These are phyloP conservation scores for Oreohelix idahoensis DNA, from an alignment of 1,140 invertebrate genomes.

Conservation along the genomic window DNA sequence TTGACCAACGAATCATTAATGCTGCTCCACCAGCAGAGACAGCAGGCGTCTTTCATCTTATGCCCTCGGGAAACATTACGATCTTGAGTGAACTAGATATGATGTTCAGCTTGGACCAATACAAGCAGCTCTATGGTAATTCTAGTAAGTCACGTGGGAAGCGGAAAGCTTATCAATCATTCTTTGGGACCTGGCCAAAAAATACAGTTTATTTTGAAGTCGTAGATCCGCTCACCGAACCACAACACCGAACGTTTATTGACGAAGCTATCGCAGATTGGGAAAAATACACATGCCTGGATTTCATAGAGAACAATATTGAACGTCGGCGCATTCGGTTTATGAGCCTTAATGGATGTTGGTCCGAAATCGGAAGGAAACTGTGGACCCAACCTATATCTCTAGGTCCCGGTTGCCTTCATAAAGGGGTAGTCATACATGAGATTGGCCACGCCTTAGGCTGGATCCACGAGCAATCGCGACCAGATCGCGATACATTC, in stretches of 20 bases:
- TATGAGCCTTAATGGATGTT: conserved; percentile 51
- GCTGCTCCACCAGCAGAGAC: conserved; percentile 5
- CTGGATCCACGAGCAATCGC: too few species aligned
- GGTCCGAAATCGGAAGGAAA: conserved; percentile 24
- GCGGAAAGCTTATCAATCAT: not conserved
- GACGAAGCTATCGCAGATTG: conserved; percentile 51
- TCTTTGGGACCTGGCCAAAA: not conserved
- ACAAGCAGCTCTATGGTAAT: not conserved
- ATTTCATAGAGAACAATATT: conserved; percentile 46
- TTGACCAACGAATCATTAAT: conserved; percentile 5
- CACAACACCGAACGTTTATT: conserved; percentile 39
- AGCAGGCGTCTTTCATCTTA: conserved; percentile 43
- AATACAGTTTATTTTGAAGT: conserved; percentile 17
- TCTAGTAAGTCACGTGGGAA: not conserved
- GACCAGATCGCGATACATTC: too few species aligned
- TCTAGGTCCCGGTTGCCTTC: not conserved
- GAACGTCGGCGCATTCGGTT: conserved; percentile 38
- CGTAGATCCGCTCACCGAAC: not conserved
- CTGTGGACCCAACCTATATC: not conserved
- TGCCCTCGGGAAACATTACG: conserved; percentile 32
- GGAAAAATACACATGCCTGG: conserved; percentile 57
- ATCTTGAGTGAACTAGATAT: conserved; percentile 45
- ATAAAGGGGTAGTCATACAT: conserved; percentile 38
- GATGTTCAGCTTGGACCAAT: conserved; percentile 26
- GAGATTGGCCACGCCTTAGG: too few species aligned